Base-by-base conservation (phyloP, 2,888 invertebrate species). In the Aphelenchoides bicaudatus region DNA sequence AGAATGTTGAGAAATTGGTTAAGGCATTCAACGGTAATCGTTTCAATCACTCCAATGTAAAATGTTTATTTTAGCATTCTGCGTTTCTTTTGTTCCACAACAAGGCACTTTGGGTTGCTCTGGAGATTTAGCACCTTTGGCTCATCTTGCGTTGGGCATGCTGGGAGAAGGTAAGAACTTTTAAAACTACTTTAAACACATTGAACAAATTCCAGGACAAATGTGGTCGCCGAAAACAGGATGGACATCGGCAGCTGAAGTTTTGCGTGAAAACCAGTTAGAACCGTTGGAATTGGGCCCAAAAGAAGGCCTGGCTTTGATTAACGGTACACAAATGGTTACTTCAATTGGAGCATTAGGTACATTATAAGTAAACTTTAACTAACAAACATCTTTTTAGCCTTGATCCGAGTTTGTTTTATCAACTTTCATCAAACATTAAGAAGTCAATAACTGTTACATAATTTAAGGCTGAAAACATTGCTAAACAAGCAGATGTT, bases 31-130 rank as follows among this genome's bases (percentile, higher is more conserved):
- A 86, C 76, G 84, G 86, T 86, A 75, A 72, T 79, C 13, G 34
- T 16, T 16, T 34, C 13, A 34, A 16, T 13, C 34, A 13, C 16
- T 34, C 16, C 13, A 16, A 13, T 34, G 19, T n/a, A 10, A 16
- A 43, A 43, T n/a, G 6, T 13, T 48, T 27, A 34, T 74, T 78
- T 23, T 74, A 86, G 86, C 82, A 1, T 85, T 83, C 21, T 86
- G 86, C 68, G 80, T 87, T 27, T 84, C 86, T 0, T 85, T 84
- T 83, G 84, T 86, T 1, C 86, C 86, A 0, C 85, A 86, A 72
- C 85, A 87, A 78, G 86, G 86, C 0, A 85, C 86, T 0, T 86
- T 86, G 1, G 86, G 86, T 6, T 86, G 86, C 19, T 85, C 85
- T 65, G 86, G 86, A 1, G 86, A 86, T 75, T 79, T 86, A 62